Evolutionary conservation across 1,140 invertebrate genomes (phyloP).

Genomic region (Tetramorium parvispinum): DNA sequence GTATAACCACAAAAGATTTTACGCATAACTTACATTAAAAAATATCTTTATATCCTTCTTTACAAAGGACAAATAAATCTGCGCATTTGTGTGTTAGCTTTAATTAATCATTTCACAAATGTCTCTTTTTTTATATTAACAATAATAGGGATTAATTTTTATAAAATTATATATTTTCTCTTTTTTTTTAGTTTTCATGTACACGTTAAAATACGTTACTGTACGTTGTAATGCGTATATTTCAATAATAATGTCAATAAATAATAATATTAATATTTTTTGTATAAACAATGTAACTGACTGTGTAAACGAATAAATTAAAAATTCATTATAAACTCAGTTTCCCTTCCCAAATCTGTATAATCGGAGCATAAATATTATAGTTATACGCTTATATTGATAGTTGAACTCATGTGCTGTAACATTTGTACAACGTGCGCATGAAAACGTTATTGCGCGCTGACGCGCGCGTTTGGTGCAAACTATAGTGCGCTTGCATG

Average conservation of each 20-base stretch:
- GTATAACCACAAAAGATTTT: neutral
- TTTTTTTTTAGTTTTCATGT: neutral
- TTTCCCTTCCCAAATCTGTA: neutral
- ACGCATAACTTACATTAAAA: neutral
- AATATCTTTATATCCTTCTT: neutral
- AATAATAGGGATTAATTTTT: neutral
- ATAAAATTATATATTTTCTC: neutral
- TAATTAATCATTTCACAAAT: constrained; percentile 6
- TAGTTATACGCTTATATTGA: neutral
- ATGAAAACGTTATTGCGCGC: neutral
- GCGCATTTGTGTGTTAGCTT: neutral
- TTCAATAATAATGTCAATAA: neutral
- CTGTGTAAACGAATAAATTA: too few species aligned
- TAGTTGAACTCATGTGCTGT: neutral
- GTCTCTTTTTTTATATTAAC: constrained; percentile 10
- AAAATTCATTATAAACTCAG: neutral
- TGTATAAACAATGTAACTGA: too few species aligned
- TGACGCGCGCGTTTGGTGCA: neutral
- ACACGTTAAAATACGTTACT: neutral
- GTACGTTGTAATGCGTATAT: neutral
- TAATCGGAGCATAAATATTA: neutral
- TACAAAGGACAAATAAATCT: neutral
- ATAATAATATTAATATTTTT: neutral
- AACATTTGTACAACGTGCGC: neutral
- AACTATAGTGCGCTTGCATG: neutral